Evolutionary conservation across 2,113 vertebrate genomes (phyloP).

Genomic region (Micronisus gabar): DNA sequence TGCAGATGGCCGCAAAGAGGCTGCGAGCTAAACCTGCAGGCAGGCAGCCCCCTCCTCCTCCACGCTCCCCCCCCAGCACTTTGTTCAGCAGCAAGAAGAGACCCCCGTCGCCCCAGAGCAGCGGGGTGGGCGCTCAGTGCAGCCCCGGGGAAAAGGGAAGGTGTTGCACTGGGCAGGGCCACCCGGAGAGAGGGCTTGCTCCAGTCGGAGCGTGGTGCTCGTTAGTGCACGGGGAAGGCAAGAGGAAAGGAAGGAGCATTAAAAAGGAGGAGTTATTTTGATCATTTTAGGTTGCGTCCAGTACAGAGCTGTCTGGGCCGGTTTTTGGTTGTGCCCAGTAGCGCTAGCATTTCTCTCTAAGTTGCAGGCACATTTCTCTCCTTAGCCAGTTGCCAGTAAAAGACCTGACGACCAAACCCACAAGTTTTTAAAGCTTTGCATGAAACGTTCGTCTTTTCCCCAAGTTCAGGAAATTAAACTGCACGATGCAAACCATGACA

Average conservation of each 20-base stretch:
- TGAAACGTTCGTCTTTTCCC: too few relatives aligned
- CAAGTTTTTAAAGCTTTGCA: too few relatives aligned
- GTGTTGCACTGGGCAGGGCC: not conserved
- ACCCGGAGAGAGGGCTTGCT: accelerated
- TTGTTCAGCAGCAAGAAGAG: not conserved
- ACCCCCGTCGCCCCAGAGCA: not conserved
- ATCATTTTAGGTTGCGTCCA: not conserved
- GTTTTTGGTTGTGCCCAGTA: not conserved
- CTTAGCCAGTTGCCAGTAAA: too few relatives aligned
- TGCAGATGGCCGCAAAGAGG: not conserved
- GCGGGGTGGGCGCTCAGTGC: accelerated
- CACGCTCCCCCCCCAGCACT: not conserved
- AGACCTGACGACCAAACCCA: too few relatives aligned
- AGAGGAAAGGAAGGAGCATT: not conserved
- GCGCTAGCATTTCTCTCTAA: too few relatives aligned
- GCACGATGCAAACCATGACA: too few relatives aligned
- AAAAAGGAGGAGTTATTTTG: not conserved
- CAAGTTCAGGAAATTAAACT: too few relatives aligned
- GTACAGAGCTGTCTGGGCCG: not conserved
- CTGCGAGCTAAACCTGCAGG: not conserved
- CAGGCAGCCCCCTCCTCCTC: not conserved
- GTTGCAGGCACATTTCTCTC: too few relatives aligned
- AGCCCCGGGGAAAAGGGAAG: not conserved
- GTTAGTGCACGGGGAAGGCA: not conserved
- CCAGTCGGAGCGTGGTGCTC: accelerated